These are phyloP conservation scores for Hartigia nigra DNA, from an alignment of 2,888 invertebrate species.

Conservation along the genomic window DNA sequence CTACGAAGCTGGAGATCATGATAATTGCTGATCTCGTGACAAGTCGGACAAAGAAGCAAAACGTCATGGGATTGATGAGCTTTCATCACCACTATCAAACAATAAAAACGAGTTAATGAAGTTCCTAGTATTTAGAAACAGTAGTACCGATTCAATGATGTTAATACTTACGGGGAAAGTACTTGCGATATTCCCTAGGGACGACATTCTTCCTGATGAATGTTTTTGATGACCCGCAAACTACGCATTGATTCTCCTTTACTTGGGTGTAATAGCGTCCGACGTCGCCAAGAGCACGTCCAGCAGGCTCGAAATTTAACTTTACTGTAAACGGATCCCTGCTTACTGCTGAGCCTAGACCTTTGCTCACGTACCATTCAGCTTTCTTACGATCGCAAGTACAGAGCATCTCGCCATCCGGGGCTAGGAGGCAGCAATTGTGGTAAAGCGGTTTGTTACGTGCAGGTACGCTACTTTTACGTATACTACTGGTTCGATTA, in stretches of 20 bases:
- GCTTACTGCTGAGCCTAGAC: slow-evolving; percentile 63
- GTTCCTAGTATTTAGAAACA: neutral
- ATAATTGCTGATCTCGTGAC: slow-evolving; percentile 78
- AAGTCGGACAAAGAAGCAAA: slow-evolving; percentile 76
- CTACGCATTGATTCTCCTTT: slow-evolving; percentile 83
- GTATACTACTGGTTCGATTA: slow-evolving; percentile 18
- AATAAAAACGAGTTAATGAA: slow-evolving; percentile 18
- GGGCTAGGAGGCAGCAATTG: slow-evolving; percentile 82
- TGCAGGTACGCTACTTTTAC: slow-evolving; percentile 50
- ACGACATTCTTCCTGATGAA: slow-evolving; percentile 85
- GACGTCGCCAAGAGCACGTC: slow-evolving; percentile 76
- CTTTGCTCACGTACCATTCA: slow-evolving; percentile 74
- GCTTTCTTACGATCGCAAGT: slow-evolving; percentile 82
- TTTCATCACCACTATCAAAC: slow-evolving; percentile 76
- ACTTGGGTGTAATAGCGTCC: slow-evolving; percentile 79
- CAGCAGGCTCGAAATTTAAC: slow-evolving; percentile 82
- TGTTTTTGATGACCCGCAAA: slow-evolving; percentile 77
- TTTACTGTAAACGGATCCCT: slow-evolving; percentile 75
- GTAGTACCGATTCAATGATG: neutral
- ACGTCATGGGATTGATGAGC: slow-evolving; percentile 86
- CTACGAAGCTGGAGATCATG: slow-evolving; percentile 73
- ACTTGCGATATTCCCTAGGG: slow-evolving; percentile 83
- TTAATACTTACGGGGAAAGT: slow-evolving; percentile 72
- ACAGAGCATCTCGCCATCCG: slow-evolving; percentile 81
- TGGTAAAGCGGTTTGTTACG: slow-evolving; percentile 79